phyloP scores from a whole-genome alignment of 2,888 invertebrate species.

The Chromoteleia sp. region DNA sequence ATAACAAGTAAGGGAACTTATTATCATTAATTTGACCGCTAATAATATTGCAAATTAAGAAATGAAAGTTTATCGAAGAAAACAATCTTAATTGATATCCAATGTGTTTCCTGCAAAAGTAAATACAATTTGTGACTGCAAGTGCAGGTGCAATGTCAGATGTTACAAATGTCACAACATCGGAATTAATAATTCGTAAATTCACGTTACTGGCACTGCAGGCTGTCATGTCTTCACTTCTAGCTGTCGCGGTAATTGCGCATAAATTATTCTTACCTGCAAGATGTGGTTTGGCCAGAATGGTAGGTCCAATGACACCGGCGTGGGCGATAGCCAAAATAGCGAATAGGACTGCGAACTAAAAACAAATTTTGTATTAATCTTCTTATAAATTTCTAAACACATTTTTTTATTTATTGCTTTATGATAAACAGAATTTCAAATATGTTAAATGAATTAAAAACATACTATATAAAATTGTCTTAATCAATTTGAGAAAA shows the following conservation, averaged over 20 bases:
- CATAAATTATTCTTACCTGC: background rate
- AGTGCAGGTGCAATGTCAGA: conserved; percentile 23
- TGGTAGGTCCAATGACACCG: conserved; percentile 8
- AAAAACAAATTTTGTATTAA: background rate
- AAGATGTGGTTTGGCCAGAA: conserved; percentile 9
- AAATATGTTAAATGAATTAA: too few relatives aligned
- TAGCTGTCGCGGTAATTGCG: background rate
- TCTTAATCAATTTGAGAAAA: too few relatives aligned
- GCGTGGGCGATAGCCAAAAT: conserved; percentile 11
- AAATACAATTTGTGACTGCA: conserved; percentile 1
- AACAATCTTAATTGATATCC: background rate
- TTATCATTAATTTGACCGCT: background rate
- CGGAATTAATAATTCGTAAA: conserved; percentile 18
- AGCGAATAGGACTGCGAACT: conserved; percentile 20
- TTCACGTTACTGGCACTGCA: conserved; percentile 2
- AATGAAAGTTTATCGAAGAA: conserved; percentile 5
- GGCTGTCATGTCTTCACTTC: background rate
- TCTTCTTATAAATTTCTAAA: too few relatives aligned
- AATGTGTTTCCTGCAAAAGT: background rate
- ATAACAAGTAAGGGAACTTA: background rate
- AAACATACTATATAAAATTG: too few relatives aligned
- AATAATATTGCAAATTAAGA: conserved; percentile 1
- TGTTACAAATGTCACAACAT: background rate
- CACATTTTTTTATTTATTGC: too few relatives aligned
- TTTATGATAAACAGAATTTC: too few relatives aligned